These are phyloP conservation scores for Lasiurus borealis DNA, from an alignment of 2,113 vertebrate species.

Conservation along the genomic window DNA sequence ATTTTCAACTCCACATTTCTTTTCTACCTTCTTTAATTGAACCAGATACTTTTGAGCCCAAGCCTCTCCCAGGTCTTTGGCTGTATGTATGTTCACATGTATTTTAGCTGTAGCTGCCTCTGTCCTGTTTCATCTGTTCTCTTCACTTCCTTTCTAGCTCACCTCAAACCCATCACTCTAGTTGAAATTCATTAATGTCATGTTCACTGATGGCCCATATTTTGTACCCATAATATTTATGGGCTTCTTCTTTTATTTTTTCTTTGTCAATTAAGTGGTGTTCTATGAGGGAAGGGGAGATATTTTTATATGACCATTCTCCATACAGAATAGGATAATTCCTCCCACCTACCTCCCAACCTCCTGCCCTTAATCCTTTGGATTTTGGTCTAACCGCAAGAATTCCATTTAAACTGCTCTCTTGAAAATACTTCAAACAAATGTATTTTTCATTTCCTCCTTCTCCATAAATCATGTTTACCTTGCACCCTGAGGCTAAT, in stretches of 20 bases:
- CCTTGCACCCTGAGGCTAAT: constrained; percentile 2
- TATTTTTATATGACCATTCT: neutral
- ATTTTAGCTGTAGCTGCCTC: neutral
- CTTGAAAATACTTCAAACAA: constrained; percentile 33
- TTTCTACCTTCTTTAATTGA: neutral
- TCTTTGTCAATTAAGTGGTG: neutral
- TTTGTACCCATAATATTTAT: neutral
- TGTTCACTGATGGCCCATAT: neutral
- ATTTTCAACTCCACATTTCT: neutral
- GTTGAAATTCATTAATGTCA: neutral
- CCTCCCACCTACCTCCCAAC: too few species aligned
- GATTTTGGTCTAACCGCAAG: neutral
- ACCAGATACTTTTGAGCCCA: neutral
- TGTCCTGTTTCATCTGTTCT: neutral
- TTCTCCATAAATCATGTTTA: neutral
- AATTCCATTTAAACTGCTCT: constrained; percentile 20
- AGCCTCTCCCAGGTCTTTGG: neutral
- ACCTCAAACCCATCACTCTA: neutral
- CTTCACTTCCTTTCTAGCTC: neutral
- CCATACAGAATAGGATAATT: neutral
- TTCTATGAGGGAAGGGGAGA: neutral
- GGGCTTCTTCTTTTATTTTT: neutral
- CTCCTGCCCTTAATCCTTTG: neutral
- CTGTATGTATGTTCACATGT: neutral
- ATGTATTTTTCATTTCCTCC: constrained; percentile 5